These are phyloP conservation scores for Salminus brasiliensis DNA, from an alignment of 2,113 vertebrate genomes.

Conservation along the genomic window DNA sequence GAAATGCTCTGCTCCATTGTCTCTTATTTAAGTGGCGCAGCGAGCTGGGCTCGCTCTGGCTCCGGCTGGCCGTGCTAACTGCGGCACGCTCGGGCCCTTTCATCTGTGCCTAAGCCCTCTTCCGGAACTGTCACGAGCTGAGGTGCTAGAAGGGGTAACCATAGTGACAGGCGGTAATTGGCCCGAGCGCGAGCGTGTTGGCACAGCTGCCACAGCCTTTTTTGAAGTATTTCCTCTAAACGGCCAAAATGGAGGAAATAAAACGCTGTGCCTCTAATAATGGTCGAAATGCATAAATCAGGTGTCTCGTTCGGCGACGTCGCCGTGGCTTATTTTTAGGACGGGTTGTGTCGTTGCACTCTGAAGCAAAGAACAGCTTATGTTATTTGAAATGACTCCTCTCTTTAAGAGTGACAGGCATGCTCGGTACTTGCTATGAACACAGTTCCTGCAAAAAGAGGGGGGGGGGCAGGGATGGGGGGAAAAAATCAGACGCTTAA, in stretches of 20 bases:
- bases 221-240: conserved; percentile 67
- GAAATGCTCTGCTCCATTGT: conserved; percentile 51
- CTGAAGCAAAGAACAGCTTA: conserved; percentile 13
- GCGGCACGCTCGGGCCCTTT: conserved; percentile 51
- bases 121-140: conserved; percentile 60
- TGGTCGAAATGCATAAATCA: conserved; percentile 43
- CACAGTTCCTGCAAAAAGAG: conserved; percentile 12
- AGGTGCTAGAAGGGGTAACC: conserved; percentile 64
- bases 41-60: conserved; percentile 11
- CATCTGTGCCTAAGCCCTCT: conserved; percentile 61
- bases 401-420: conserved; percentile 25
- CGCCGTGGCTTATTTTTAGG: conserved; percentile 29
- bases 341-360: not conserved
- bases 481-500: conserved; percentile 32
- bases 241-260: conserved; percentile 50
- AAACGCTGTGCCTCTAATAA: conserved; percentile 46
- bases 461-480: not conserved
- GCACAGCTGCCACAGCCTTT: conserved; percentile 54
- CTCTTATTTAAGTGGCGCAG: conserved; percentile 45
- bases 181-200: conserved; percentile 51
- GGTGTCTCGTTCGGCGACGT: conserved; percentile 25
- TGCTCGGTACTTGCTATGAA: not conserved
- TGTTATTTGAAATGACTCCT: conserved; percentile 26
- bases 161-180: conserved; percentile 69
- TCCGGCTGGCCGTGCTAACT: conserved; percentile 28